Percentiles rank a stretch among this genome's conserved stretches.
Evolutionary conservation across 2,113 vertebrate species (phyloP).

Genomic region (Istiophorus platypterus): DNA sequence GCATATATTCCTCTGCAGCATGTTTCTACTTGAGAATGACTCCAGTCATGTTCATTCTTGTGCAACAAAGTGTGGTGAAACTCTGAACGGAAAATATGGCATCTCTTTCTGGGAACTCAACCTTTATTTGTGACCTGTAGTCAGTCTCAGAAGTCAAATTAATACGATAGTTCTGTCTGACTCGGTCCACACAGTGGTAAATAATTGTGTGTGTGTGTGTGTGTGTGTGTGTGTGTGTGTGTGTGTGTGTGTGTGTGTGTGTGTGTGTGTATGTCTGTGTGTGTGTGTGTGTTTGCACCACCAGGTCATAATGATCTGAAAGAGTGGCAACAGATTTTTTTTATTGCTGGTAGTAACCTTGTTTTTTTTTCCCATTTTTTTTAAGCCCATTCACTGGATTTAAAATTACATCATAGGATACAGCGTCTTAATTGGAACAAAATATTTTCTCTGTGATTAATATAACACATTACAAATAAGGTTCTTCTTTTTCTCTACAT

Average conservation of each 20-base stretch:
- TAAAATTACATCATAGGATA: not conserved
- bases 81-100: conserved; percentile 33
- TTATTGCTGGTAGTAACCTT: not conserved
- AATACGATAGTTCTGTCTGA: conserved; percentile 16
- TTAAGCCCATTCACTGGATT: not conserved
- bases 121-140: conserved; percentile 27
- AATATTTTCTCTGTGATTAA: not conserved
- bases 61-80: conserved; percentile 20
- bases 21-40: conserved; percentile 25
- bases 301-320: conserved; percentile 36
- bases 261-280: conserved; percentile 6
- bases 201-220: conserved; percentile 2
- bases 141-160: conserved; percentile 21
- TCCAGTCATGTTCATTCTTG: conserved; percentile 18
- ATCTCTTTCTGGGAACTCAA: conserved; percentile 36
- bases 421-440: not conserved
- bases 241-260: conserved; percentile 9
- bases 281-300: not conserved
- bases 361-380: no score
- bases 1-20: conserved; percentile 9
- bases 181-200: not conserved
- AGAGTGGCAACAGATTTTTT: conserved; percentile 7
- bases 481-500: not conserved
- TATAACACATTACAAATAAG: not conserved
- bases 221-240: not conserved